These are phyloP conservation scores for Zaprionus vittiger DNA, from an alignment of 1,140 invertebrate genomes.

Conservation along the genomic window DNA sequence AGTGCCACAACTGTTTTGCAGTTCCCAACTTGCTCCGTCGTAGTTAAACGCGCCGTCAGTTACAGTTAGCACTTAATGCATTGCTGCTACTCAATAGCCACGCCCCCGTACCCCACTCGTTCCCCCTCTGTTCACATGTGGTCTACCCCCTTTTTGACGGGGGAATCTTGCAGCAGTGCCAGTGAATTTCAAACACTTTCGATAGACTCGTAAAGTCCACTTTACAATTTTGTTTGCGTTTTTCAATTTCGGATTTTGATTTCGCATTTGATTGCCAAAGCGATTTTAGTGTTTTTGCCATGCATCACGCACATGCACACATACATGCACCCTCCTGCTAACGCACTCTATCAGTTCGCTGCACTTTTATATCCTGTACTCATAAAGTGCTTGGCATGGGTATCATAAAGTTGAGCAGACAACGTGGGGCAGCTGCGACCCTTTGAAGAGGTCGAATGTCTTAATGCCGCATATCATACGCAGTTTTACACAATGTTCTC, in stretches of 20 bases:
- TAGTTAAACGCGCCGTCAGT: slow-evolving; percentile 32
- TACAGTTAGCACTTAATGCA: slow-evolving; percentile 69
- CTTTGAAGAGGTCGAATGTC: neutral
- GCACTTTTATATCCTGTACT: slow-evolving; percentile 36
- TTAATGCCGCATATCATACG: slow-evolving; percentile 7
- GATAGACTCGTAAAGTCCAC: slow-evolving; percentile 60
- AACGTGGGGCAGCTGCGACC: neutral
- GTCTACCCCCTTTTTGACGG: slow-evolving; percentile 24
- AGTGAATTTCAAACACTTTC: slow-evolving; percentile 71
- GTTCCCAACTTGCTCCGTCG: slow-evolving; percentile 50
- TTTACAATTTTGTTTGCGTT: slow-evolving; percentile 79
- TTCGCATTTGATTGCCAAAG: slow-evolving; percentile 76
- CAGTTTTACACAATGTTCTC: neutral
- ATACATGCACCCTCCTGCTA: neutral
- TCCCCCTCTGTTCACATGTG: neutral
- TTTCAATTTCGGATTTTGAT: slow-evolving; percentile 81
- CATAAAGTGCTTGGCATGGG: slow-evolving; percentile 17
- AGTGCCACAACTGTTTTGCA: slow-evolving; percentile 16
- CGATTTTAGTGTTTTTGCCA: slow-evolving; percentile 55
- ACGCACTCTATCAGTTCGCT: slow-evolving; percentile 13
- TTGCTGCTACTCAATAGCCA: slow-evolving; percentile 39
- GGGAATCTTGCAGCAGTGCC: too few species aligned
- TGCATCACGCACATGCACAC: slow-evolving; percentile 11
- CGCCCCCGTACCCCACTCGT: neutral
- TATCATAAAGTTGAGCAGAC: neutral